Percentiles rank a stretch among this genome's conserved stretches.
phyloP scores from a whole-genome alignment of 1,140 invertebrate genomes.

The Acromyrmex echinatior region DNA sequence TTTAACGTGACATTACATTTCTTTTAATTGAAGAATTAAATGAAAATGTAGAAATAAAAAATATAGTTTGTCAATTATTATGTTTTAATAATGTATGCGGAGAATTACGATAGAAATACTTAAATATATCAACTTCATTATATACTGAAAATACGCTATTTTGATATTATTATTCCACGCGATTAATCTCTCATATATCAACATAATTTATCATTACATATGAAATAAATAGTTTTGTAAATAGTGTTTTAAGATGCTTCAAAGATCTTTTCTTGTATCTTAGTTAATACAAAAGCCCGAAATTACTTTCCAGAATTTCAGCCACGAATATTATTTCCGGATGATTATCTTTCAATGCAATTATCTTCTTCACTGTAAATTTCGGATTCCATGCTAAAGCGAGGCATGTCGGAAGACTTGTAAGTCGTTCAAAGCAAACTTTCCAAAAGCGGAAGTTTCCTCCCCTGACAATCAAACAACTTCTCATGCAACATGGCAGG shows the following conservation, averaged over 20 bases:
- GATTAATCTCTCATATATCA: background rate
- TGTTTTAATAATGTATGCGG: background rate
- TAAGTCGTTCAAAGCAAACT: conserved; percentile 36
- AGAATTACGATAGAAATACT: background rate
- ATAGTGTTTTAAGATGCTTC: background rate
- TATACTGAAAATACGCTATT: background rate
- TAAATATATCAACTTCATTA: background rate
- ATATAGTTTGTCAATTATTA: background rate
- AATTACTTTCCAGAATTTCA: background rate
- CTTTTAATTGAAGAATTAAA: background rate
- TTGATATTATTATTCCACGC: background rate
- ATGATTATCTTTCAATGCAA: conserved; percentile 44
- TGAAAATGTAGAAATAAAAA: background rate
- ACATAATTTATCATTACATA: background rate
- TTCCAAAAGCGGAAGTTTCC: conserved; percentile 43
- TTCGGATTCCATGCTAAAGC: conserved; percentile 10
- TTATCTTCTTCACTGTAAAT: conserved; percentile 24
- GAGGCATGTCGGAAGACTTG: conserved; percentile 3
- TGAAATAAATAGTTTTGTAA: conserved; percentile 1
- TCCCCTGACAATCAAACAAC: conserved; percentile 31
- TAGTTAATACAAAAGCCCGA: background rate
- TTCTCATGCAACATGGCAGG: conserved; percentile 1
- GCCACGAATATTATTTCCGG: conserved; percentile 35
- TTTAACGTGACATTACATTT: background rate
- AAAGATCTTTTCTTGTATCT: background rate